Evolutionary conservation across 1,140 invertebrate species (phyloP).

Genomic region (Cyclargus thomasi): DNA sequence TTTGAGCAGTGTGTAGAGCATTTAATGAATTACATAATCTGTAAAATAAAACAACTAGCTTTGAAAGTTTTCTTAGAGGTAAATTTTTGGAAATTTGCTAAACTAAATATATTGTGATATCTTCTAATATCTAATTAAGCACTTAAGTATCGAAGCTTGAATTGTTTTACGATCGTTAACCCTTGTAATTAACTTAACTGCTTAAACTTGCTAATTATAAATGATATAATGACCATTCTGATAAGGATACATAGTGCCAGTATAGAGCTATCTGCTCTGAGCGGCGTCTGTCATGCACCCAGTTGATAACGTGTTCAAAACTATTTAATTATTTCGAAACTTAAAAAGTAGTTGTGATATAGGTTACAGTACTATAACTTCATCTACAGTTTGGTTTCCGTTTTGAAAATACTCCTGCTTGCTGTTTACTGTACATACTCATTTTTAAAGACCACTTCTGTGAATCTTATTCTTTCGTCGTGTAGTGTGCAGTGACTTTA

Average conservation of each 20-base stretch:
- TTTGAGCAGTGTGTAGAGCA: too few relatives aligned
- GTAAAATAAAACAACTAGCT: too few relatives aligned
- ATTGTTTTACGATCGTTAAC: background rate
- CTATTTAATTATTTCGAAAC: background rate
- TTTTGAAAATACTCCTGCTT: too few relatives aligned
- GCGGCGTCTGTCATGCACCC: background rate
- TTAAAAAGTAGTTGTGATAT: background rate
- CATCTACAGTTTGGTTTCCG: background rate
- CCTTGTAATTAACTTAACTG: slow-evolving; percentile 11
- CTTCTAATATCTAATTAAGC: background rate
- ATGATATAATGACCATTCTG: slow-evolving; percentile 21
- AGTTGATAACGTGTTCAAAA: background rate
- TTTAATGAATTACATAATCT: too few relatives aligned
- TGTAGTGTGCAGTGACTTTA: too few relatives aligned
- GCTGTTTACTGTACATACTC: too few relatives aligned
- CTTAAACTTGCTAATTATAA: slow-evolving; percentile 18
- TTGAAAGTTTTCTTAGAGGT: too few relatives aligned
- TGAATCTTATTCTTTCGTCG: too few relatives aligned
- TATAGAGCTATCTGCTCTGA: background rate
- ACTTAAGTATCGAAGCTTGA: background rate
- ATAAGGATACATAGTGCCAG: slow-evolving; percentile 9
- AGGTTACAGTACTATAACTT: background rate
- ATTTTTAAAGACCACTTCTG: too few relatives aligned
- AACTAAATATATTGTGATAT: too few relatives aligned
- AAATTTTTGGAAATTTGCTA: too few relatives aligned